A percentile compares a stretch with the other conserved stretches of the same genome.
Conservation (phyloP, 2,797 vertebrate genomes). For the Lutjanus argentimaculatus region DNA sequence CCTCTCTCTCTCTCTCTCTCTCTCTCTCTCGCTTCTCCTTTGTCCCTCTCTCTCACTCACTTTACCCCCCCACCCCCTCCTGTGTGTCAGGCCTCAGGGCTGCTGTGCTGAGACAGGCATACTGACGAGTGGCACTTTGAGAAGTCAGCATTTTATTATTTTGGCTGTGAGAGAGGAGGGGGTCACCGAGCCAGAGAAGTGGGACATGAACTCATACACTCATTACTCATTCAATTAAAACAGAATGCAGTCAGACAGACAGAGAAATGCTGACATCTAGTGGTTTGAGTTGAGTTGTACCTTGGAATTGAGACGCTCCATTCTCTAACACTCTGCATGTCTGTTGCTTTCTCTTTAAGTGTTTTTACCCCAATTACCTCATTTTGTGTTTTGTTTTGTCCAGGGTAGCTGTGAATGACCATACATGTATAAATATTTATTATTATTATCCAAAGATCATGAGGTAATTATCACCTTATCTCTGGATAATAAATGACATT, state of each 20-base stretch:
- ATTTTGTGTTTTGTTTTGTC: too few relatives aligned
- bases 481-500: too few relatives aligned
- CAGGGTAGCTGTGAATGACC: too few relatives aligned
- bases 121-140: slow-evolving; percentile 70
- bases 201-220: slow-evolving; percentile 30
- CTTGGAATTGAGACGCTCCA: too few relatives aligned
- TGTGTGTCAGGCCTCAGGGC: slow-evolving; percentile 54
- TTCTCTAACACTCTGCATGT: too few relatives aligned
- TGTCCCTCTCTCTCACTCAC: neutral
- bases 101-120: slow-evolving; percentile 73
- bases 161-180: slow-evolving; percentile 56
- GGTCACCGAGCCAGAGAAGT: slow-evolving; percentile 11
- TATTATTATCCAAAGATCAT: too few relatives aligned
- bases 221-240: slow-evolving; percentile 49
- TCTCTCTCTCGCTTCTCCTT: too few relatives aligned
- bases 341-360: too few relatives aligned
- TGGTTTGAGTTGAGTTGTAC: slow-evolving; percentile 32
- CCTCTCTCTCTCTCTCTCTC: slow-evolving; percentile 1
- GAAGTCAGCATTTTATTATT: slow-evolving; percentile 83
- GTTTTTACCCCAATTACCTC: too few relatives aligned
- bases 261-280: slow-evolving; percentile 58
- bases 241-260: neutral
- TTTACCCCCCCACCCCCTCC: neutral
- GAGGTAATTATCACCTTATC: too few relatives aligned
- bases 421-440: too few relatives aligned